phyloP scores from a whole-genome alignment of 2,113 vertebrate genomes.

The Butorides virescens region DNA sequence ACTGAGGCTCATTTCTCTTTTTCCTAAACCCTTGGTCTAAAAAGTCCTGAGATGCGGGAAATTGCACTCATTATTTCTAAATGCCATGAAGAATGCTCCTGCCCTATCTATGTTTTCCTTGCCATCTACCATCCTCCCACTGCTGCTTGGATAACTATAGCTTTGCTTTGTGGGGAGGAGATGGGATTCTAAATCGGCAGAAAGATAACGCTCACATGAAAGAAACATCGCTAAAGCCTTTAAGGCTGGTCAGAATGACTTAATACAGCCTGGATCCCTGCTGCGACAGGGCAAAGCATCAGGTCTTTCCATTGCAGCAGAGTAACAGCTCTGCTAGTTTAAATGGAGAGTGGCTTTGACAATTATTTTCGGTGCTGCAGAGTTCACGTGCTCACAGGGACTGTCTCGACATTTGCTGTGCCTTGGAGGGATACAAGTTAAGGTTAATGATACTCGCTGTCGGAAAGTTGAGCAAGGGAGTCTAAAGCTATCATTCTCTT shows the following conservation, averaged over 20 bases:
- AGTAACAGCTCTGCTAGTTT: constrained; percentile 1
- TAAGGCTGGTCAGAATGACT: not conserved
- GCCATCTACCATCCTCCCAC: not conserved
- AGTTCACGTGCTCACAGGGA: not conserved
- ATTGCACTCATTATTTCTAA: constrained; percentile 5
- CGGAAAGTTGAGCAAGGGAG: not conserved
- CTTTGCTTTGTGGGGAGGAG: constrained; percentile 12
- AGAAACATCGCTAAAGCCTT: constrained; percentile 39
- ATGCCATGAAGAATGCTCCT: not conserved
- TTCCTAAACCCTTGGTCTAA: not conserved
- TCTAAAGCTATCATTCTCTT: not conserved
- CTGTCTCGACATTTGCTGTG: not conserved
- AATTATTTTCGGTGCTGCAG: not conserved
- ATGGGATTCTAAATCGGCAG: constrained; percentile 17
- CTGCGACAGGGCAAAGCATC: not conserved
- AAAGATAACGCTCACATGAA: not conserved
- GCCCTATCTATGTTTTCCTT: not conserved
- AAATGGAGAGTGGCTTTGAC: not conserved
- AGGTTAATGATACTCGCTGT: not conserved
- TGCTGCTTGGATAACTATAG: not conserved
- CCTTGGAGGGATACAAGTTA: not conserved
- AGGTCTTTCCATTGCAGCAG: not conserved
- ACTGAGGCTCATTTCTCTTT: not conserved
- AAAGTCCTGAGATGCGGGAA: not conserved
- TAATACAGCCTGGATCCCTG: not conserved